A percentile compares a stretch with the other conserved stretches of the same genome.
phyloP scores from a whole-genome alignment of 64 coral and sea anemone species.

The Montipora foliosa region DNA sequence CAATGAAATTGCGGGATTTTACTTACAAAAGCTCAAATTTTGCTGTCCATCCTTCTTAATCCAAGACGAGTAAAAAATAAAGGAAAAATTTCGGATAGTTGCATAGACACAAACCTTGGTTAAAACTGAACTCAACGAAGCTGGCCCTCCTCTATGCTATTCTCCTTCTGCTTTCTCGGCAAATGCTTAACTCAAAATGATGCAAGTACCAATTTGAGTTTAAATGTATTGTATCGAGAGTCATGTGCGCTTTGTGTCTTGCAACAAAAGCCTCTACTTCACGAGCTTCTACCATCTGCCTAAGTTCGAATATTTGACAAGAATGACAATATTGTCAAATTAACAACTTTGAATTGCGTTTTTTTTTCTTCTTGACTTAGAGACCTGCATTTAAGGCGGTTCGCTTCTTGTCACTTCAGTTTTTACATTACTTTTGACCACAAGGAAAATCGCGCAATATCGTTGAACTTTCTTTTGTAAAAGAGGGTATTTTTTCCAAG shows the following conservation, averaged over 20 bases:
- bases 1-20: not conserved
- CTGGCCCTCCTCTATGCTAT: not conserved
- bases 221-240: conserved; percentile 1
- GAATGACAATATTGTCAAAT: conserved; percentile 30
- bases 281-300: conserved; percentile 3
- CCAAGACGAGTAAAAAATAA: not conserved
- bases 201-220: not conserved
- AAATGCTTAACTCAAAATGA: not conserved
- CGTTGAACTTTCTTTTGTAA: not conserved
- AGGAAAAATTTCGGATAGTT: not conserved
- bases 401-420: not conserved
- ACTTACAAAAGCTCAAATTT: too few species aligned
- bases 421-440: not conserved
- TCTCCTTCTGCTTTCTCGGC: not conserved
- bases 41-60: too few species aligned
- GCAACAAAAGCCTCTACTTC: not conserved
- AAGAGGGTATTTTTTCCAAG: not conserved
- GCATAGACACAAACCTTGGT: not conserved
- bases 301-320: not conserved
- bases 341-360: conserved; percentile 5
- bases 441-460: not conserved
- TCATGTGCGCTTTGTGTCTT: not conserved
- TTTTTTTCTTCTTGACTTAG: not conserved
- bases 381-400: not conserved
- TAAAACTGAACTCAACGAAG: not conserved